Evolutionary conservation across 2,888 invertebrate species (phyloP).

Genomic region (Platypus cylindrus): DNA sequence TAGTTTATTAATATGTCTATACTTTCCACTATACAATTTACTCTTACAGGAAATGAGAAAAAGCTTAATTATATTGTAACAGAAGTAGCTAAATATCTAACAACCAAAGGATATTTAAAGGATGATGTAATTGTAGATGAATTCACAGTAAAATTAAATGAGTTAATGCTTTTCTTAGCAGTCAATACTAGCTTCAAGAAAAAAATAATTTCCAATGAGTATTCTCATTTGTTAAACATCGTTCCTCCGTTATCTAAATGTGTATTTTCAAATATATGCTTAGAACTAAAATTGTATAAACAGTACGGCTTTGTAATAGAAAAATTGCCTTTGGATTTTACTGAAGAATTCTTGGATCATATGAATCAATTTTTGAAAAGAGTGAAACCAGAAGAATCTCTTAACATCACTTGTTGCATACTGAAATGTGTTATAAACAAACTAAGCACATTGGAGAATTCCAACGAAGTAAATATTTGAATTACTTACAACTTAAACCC

Average conservation of each 20-base stretch:
- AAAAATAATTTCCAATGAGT: constrained; percentile 21
- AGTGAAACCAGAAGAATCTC: constrained; percentile 17
- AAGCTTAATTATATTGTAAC: constrained; percentile 19
- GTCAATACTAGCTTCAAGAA: constrained; percentile 27
- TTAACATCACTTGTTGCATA: constrained; percentile 18
- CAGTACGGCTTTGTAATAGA: constrained; percentile 20
- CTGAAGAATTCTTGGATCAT: constrained; percentile 24
- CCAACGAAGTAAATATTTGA: constrained; percentile 13
- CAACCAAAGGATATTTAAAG: constrained; percentile 19
- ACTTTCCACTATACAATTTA: no score
- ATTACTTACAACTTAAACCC: no score
- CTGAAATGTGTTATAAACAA: constrained; percentile 17
- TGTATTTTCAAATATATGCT: constrained; percentile 23
- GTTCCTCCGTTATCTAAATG: constrained; percentile 28
- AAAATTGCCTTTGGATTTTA: constrained; percentile 19
- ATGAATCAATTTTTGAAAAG: constrained; percentile 23
- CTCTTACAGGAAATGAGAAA: constrained; percentile 26
- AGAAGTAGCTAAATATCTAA: constrained; percentile 19
- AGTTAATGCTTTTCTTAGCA: constrained; percentile 25
- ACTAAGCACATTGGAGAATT: constrained; percentile 7
- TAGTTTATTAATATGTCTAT: constrained; percentile 1
- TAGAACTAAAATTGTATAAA: constrained; percentile 20
- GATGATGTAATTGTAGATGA: constrained; percentile 14
- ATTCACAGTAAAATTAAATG: constrained; percentile 20
- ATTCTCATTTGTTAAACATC: constrained; percentile 25